phyloP scores from a whole-genome alignment of 2,113 vertebrate species.

The Rutilus rutilus region DNA sequence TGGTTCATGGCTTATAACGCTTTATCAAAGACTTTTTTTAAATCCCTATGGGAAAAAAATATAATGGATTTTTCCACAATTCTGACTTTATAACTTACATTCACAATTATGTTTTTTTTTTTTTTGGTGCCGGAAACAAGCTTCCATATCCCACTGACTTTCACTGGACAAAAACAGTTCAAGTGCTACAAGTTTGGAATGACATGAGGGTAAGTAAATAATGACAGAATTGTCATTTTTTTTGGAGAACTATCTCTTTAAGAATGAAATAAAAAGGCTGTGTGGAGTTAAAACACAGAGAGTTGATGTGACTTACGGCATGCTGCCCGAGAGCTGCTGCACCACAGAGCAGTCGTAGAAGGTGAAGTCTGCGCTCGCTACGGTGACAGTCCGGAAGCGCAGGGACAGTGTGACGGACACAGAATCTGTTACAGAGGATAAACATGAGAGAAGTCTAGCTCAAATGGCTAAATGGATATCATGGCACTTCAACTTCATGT shows the following conservation, averaged over 20 bases:
- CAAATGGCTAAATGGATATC: not conserved
- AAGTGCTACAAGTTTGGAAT: not conserved
- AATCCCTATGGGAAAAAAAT: too few species aligned
- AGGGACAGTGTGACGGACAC: slow-evolving; percentile 85
- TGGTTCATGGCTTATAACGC: too few species aligned
- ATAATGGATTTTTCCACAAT: too few species aligned
- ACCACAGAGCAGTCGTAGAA: slow-evolving; percentile 91
- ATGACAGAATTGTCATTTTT: not conserved
- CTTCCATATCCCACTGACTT: too few species aligned
- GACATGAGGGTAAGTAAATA: not conserved
- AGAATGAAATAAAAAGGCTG: not conserved
- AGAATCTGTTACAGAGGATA: slow-evolving; percentile 78
- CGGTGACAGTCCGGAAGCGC: slow-evolving; percentile 84
- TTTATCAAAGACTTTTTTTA: too few species aligned
- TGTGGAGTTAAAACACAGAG: not conserved
- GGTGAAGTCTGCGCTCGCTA: slow-evolving; percentile 83
- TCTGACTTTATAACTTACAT: too few species aligned
- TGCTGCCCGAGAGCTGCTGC: slow-evolving; percentile 82
- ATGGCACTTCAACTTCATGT: not conserved
- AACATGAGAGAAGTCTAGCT: slow-evolving; percentile 18
- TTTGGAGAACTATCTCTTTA: not conserved
- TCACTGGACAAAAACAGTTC: too few species aligned
- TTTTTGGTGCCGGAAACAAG: too few species aligned
- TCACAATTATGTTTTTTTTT: too few species aligned
- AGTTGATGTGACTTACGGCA: slow-evolving; percentile 81